Evolutionary conservation across 2,113 vertebrate species (phyloP), one percentile per base, ranked within the genome.

Genomic region (Kryptolebias marmoratus): DNA sequence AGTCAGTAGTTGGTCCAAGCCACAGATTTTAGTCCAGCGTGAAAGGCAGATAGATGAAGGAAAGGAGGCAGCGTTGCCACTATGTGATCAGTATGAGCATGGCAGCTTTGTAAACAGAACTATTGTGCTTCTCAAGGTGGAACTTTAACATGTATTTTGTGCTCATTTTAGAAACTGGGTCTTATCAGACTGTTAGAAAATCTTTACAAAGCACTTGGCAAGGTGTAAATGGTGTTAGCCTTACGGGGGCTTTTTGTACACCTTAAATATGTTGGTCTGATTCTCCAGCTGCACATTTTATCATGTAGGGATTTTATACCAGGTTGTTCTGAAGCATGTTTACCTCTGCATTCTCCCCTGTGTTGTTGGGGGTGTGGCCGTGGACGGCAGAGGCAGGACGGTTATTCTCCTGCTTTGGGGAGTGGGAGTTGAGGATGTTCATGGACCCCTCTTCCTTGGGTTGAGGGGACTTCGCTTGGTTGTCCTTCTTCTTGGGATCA

Each of bases 251-350:
- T 74, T 22, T 77, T 63, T 61, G 80, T 77, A 52, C 68, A 45
- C 74, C 11, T 64, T 31, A 2, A 65, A 63, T 16, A 32, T 62
- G 76, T 79, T 68, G 57, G 36, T 82, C 68, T 86, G 82, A 76
- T 83, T 75, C 66, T 27, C 22, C 45, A 36, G 39, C 65, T 82
- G 79, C 69, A 50, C 67, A 71, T 64, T 53, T 61, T 27, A 59
- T 52, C 50, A n/a, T 61, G 31, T 15, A 59, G 62, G 44, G 65
- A 45, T 11, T 65, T 94, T 92, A 97, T 76, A 96, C 95, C 91
- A 96, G 84, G 94, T 96, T 97, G 92, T 97, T 98, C 94, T 96
- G 96, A 79, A 95, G 93, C 71, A 93, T 95, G 91, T 97, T 97
- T 90, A 95, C 95, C 73, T 96, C 97, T 4, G 92, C 61, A n/a